Evolutionary conservation across 2,113 vertebrate genomes (phyloP).

Genomic region (Takifugu bimaculatus): DNA sequence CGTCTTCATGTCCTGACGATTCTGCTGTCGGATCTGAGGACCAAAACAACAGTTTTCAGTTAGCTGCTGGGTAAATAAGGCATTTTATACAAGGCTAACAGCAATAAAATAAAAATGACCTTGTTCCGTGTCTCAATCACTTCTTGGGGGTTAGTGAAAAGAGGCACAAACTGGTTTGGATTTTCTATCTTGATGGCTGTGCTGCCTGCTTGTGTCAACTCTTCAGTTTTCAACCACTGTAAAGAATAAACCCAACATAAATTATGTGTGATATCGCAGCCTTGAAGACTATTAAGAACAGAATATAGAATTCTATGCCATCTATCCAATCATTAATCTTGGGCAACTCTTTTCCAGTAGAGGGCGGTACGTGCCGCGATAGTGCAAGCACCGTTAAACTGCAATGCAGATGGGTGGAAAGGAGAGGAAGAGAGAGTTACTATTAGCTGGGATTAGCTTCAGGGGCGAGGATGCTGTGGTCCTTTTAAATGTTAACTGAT

Average conservation of each 20-base stretch:
- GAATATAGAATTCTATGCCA: background rate
- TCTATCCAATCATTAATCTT: background rate
- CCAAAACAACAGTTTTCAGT: too few species aligned
- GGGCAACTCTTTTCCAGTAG: constrained; percentile 52
- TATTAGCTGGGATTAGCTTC: too few species aligned
- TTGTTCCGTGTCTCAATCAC: constrained; percentile 97
- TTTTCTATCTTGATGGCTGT: constrained; percentile 92
- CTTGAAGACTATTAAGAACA: background rate
- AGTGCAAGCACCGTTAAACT: constrained; percentile 43
- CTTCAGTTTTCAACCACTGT: constrained; percentile 92
- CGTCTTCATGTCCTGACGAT: constrained; percentile 94
- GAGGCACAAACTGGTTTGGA: constrained; percentile 96
- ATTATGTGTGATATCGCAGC: too few species aligned
- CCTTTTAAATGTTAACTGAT: background rate
- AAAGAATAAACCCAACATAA: background rate
- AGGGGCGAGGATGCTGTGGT: too few species aligned
- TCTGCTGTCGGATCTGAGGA: constrained; percentile 89
- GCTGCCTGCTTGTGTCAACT: constrained; percentile 85
- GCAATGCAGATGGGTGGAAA: constrained; percentile 73
- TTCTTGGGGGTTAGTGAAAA: constrained; percentile 94
- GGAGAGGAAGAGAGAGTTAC: constrained; percentile 20
- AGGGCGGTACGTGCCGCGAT: constrained; percentile 59
- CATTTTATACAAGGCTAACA: too few species aligned
- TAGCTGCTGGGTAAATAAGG: too few species aligned
- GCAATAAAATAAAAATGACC: constrained; percentile 59